These are phyloP conservation scores for Eucriotettix oculatus DNA, from an alignment of 2,888 invertebrate genomes.

Conservation along the genomic window DNA sequence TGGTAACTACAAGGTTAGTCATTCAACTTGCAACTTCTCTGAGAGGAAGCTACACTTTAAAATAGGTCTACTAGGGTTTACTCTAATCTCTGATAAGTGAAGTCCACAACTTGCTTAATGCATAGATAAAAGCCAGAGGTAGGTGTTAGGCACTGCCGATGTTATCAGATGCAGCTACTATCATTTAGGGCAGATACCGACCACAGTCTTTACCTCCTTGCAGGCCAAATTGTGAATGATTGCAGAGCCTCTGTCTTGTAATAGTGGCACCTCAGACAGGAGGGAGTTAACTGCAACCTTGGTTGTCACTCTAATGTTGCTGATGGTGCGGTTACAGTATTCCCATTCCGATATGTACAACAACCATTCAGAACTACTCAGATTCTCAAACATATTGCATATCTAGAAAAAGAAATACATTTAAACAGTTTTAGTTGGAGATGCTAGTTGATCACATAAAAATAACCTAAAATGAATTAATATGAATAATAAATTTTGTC, in stretches of 20 bases:
- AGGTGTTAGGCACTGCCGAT: too few species aligned
- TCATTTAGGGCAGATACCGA: conserved; percentile 45
- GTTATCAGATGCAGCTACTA: too few species aligned
- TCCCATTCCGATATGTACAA: conserved; percentile 89
- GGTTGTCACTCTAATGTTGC: conserved; percentile 79
- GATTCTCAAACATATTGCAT: conserved; percentile 78
- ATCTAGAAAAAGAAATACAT: conserved; percentile 35
- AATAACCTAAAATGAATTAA: not conserved
- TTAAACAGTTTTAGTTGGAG: too few species aligned
- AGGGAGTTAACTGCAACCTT: conserved; percentile 79
- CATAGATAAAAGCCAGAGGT: too few species aligned
- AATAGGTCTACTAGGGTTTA: too few species aligned
- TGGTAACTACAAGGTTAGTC: too few species aligned
- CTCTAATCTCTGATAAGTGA: too few species aligned
- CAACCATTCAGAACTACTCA: conserved; percentile 81
- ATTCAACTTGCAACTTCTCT: too few species aligned
- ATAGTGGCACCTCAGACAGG: conserved; percentile 47
- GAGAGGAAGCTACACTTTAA: too few species aligned
- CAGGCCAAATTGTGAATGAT: conserved; percentile 81
- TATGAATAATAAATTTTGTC: too few species aligned
- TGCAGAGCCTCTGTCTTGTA: conserved; percentile 70
- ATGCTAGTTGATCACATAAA: not conserved
- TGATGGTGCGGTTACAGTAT: conserved; percentile 53
- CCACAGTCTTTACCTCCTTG: conserved; percentile 96
- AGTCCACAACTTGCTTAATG: too few species aligned